A percentile compares a stretch with the other conserved stretches of the same genome.
Conservation (phyloP, 1,140 invertebrate genomes). For the Trachymyrmex septentrionalis region DNA sequence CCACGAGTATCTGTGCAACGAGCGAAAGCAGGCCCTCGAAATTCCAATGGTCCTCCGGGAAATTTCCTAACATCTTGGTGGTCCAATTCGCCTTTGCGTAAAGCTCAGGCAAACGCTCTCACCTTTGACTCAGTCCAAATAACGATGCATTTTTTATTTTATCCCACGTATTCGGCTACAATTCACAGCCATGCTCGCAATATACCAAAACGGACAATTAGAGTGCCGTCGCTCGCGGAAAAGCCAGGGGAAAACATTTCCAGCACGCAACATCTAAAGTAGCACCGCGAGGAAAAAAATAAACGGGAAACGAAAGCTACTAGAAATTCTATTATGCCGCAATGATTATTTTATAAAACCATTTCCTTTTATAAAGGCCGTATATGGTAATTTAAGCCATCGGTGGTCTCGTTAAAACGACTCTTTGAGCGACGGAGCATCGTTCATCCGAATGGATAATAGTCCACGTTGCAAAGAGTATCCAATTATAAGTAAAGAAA, state of each 20-base stretch:
- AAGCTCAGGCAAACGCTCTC: background rate
- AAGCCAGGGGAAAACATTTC: constrained; percentile 4
- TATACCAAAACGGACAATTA: constrained; percentile 18
- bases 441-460: constrained; percentile 66
- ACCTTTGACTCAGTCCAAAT: constrained; percentile 21
- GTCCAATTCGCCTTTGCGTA: constrained; percentile 57
- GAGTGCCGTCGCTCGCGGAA: background rate
- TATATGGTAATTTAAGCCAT: constrained; percentile 65
- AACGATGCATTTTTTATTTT: constrained; percentile 70
- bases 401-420: constrained; percentile 22
- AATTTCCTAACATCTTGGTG: constrained; percentile 70
- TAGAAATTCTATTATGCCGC: constrained; percentile 50
- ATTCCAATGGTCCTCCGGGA: constrained; percentile 68
- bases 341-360: constrained; percentile 43
- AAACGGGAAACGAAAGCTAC: constrained; percentile 13
- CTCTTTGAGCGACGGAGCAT: constrained; percentile 52
- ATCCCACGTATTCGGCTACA: constrained; percentile 19
- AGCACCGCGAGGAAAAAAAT: background rate
- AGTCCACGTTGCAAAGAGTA: constrained; percentile 57
- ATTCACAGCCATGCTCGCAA: background rate
- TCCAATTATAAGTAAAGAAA: constrained; percentile 72
- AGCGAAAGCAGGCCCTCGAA: constrained; percentile 14
- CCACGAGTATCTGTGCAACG: constrained; percentile 54
- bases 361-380: constrained; percentile 46
- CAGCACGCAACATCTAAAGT: constrained; percentile 36